A percentile compares a stretch with the other conserved stretches of the same genome.
Evolutionary conservation across 2,888 invertebrate genomes (phyloP).

Genomic region (Pseudoips prasinana): DNA sequence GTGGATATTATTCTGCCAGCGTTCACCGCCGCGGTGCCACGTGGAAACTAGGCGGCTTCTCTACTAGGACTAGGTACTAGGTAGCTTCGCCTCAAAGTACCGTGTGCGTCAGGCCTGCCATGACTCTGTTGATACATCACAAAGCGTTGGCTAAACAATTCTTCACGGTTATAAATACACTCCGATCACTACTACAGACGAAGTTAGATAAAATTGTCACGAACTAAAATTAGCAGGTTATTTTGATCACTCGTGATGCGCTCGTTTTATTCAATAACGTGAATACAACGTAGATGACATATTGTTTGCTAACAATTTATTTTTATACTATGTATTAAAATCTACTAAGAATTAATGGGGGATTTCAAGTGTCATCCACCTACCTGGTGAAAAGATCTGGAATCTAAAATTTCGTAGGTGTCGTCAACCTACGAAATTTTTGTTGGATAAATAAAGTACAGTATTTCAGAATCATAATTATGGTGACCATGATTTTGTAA

Average conservation of each 20-base stretch:
- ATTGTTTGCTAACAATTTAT: slow-evolving; percentile 7
- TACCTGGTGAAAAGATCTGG: slow-evolving; percentile 36
- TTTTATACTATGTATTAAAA: slow-evolving; percentile 4
- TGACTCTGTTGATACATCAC: no score
- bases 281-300: slow-evolving; percentile 9
- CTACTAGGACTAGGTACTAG: no score
- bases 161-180: slow-evolving; percentile 20
- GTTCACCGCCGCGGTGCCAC: no score
- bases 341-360: slow-evolving; percentile 3
- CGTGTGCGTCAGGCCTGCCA: no score
- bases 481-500: slow-evolving; percentile 43
- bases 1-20: no score
- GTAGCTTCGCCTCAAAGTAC: no score
- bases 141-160: slow-evolving; percentile 16
- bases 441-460: slow-evolving; percentile 36
- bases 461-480: slow-evolving; percentile 34
- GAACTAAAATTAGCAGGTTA: slow-evolving; percentile 27
- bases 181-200: slow-evolving; percentile 18
- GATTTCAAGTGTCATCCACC: slow-evolving; percentile 9
- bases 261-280: slow-evolving; percentile 3
- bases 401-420: slow-evolving; percentile 43
- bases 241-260: slow-evolving; percentile 22
- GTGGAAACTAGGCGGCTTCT: no score
- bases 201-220: slow-evolving; percentile 27
- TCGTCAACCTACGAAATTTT: slow-evolving; percentile 39